Percentiles rank a stretch among this genome's conserved stretches.
Evolutionary conservation across 2,888 invertebrate genomes (phyloP).

Genomic region (Pachycephus smyrnensis): DNA sequence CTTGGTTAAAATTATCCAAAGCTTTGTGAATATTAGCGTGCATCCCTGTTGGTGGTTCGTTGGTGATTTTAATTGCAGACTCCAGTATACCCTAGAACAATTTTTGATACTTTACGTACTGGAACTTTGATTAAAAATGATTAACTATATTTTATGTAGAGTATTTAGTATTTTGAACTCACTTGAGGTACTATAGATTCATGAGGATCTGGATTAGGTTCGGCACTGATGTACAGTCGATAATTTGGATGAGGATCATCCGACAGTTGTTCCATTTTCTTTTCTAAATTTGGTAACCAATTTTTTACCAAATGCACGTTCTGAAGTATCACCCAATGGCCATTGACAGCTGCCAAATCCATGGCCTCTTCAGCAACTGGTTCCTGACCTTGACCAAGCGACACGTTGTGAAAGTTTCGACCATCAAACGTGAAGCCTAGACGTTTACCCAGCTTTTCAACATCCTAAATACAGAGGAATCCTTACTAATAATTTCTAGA

Average conservation of each 20-base stretch:
- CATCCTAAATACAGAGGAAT: constrained; percentile 71
- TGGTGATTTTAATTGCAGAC: constrained; percentile 94
- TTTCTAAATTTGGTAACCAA: constrained; percentile 91
- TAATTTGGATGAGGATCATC: constrained; percentile 69
- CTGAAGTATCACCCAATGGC: constrained; percentile 95
- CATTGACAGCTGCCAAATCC: constrained; percentile 76
- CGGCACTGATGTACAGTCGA: constrained; percentile 86
- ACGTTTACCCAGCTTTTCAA: constrained; percentile 86
- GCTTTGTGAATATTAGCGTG: constrained; percentile 94
- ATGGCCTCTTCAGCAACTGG: constrained; percentile 90
- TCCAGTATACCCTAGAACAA: constrained; percentile 89
- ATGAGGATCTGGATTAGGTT: constrained; percentile 80
- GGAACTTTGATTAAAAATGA: not conserved
- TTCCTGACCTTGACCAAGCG: constrained; percentile 95
- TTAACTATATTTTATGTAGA: constrained; percentile 1
- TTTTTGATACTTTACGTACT: constrained; percentile 69
- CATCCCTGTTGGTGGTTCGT: constrained; percentile 96
- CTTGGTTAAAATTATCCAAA: constrained; percentile 91
- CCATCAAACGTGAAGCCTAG: constrained; percentile 83
- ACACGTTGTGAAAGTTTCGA: constrained; percentile 92
- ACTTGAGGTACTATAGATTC: constrained; percentile 73
- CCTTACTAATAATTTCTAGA: constrained; percentile 6
- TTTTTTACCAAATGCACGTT: constrained; percentile 92
- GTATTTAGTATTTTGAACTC: constrained; percentile 9
- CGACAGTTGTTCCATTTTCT: constrained; percentile 87